Evolutionary conservation across 2,797 vertebrate species (phyloP).

Genomic region (Ambastaia sidthimunki): DNA sequence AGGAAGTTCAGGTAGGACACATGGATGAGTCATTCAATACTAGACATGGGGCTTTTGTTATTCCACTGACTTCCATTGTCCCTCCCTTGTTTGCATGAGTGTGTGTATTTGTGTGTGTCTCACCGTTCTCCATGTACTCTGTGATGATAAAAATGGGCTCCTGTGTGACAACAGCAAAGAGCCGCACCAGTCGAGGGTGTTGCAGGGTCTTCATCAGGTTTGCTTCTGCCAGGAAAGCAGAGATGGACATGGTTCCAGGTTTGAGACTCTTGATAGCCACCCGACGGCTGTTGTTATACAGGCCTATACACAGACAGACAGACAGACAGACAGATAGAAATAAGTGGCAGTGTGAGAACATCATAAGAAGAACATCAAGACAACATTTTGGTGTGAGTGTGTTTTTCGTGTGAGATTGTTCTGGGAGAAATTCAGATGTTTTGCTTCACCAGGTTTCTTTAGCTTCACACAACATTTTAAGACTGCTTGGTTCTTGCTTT

Average conservation of each 20-base stretch:
- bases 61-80: not conserved
- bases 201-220: slow-evolving; percentile 98
- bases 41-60: not conserved
- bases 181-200: slow-evolving; percentile 87
- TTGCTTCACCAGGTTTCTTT: not conserved
- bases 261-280: slow-evolving; percentile 97
- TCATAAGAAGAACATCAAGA: not conserved
- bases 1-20: slow-evolving; percentile 7
- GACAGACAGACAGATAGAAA: not conserved
- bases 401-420: not conserved
- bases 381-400: not conserved
- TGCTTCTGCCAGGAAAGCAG: slow-evolving; percentile 93
- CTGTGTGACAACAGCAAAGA: slow-evolving; percentile 95
- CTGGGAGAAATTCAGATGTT: not conserved
- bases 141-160: slow-evolving; percentile 98
- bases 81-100: not conserved
- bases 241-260: slow-evolving; percentile 91
- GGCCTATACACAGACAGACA: slow-evolving; percentile 72
- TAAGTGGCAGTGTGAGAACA: not conserved
- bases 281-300: slow-evolving; percentile 89
- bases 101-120: slow-evolving; percentile 56
- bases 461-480: not conserved
- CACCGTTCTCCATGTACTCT: slow-evolving; percentile 99
- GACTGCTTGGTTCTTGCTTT: not conserved
- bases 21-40: slow-evolving; percentile 5